Percentiles rank a stretch among this genome's conserved stretches.
Conservation (phyloP, 2,888 invertebrate species). For the Cheilosia grossa region DNA sequence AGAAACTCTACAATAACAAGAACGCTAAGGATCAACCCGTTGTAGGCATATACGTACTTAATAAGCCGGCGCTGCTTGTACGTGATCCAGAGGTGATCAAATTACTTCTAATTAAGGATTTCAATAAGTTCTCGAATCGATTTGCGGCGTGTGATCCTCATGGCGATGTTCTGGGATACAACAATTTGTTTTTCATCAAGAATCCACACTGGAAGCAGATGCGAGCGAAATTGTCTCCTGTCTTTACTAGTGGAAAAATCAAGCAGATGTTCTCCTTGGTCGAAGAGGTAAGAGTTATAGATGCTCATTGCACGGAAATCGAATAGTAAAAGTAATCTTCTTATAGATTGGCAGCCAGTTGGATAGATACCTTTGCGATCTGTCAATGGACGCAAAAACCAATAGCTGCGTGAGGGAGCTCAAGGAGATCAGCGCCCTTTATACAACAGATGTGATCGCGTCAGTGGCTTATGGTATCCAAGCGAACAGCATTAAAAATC, state of each 20-base stretch:
- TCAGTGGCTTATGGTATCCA: slow-evolving; percentile 81
- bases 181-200: slow-evolving; percentile 83
- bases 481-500: slow-evolving; percentile 80
- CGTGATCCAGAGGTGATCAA: slow-evolving; percentile 84
- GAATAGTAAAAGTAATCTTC: neutral
- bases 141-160: slow-evolving; percentile 78
- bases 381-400: slow-evolving; percentile 16
- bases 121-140: slow-evolving; percentile 81
- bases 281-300: slow-evolving; percentile 76
- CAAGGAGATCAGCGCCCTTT: slow-evolving; percentile 79
- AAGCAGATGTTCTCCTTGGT: slow-evolving; percentile 82
- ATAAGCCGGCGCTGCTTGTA: slow-evolving; percentile 82
- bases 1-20: slow-evolving; percentile 80
- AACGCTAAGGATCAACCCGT: slow-evolving; percentile 78
- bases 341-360: slow-evolving; percentile 78
- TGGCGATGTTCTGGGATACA: slow-evolving; percentile 81
- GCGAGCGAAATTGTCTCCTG: slow-evolving; percentile 83
- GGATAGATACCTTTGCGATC: slow-evolving; percentile 76
- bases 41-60: slow-evolving; percentile 82
- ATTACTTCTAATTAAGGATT: slow-evolving; percentile 83
- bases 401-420: slow-evolving; percentile 77
- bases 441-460: slow-evolving; percentile 81
- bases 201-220: slow-evolving; percentile 83
- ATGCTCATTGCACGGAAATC: neutral
- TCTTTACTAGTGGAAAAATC: slow-evolving; percentile 83